These are phyloP conservation scores for Salvelinus fontinalis DNA, from an alignment of 2,113 vertebrate genomes.

Conservation along the genomic window DNA sequence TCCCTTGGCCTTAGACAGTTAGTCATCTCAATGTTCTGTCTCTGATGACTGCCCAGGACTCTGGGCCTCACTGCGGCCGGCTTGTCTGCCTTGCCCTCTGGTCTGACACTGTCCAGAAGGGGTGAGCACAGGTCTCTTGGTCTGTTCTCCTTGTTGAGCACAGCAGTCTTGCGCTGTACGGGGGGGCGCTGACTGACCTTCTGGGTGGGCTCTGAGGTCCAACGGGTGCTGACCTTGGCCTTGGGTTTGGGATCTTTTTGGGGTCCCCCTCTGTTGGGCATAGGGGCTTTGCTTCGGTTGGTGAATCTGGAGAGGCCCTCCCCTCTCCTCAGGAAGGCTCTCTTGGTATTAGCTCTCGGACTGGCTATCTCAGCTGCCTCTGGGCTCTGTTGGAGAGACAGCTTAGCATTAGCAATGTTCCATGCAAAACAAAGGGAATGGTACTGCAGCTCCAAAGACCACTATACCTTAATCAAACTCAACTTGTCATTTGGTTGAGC, in stretches of 20 bases:
- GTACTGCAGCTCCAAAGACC: no score
- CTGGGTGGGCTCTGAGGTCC: constrained; percentile 45
- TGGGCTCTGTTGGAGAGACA: constrained; percentile 35
- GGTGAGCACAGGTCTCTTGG: constrained; percentile 43
- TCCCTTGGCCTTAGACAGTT: not conserved
- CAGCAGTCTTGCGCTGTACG: constrained; percentile 79
- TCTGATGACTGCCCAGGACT: constrained; percentile 64
- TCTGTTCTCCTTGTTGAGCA: constrained; percentile 73
- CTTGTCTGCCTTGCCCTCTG: constrained; percentile 23
- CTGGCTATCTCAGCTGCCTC: constrained; percentile 17
- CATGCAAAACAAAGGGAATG: no score
- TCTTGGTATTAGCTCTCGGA: constrained; percentile 71
- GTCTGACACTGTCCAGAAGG: constrained; percentile 40
- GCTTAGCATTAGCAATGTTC: no score
- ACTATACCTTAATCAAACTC: no score
- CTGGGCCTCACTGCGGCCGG: constrained; percentile 53
- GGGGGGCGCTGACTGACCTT: constrained; percentile 58
- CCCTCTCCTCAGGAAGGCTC: constrained; percentile 86
- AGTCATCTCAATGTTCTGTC: constrained; percentile 57
- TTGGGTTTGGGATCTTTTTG: constrained; percentile 50
- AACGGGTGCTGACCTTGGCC: constrained; percentile 37
- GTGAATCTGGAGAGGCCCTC: constrained; percentile 87
- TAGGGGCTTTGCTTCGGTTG: constrained; percentile 65
- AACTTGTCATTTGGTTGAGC: no score
- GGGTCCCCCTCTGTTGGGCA: constrained; percentile 30